Percentiles rank a stretch among this genome's conserved stretches.
Evolutionary conservation across 2,888 invertebrate species (phyloP).

Genomic region (Azorinus chamasolen): DNA sequence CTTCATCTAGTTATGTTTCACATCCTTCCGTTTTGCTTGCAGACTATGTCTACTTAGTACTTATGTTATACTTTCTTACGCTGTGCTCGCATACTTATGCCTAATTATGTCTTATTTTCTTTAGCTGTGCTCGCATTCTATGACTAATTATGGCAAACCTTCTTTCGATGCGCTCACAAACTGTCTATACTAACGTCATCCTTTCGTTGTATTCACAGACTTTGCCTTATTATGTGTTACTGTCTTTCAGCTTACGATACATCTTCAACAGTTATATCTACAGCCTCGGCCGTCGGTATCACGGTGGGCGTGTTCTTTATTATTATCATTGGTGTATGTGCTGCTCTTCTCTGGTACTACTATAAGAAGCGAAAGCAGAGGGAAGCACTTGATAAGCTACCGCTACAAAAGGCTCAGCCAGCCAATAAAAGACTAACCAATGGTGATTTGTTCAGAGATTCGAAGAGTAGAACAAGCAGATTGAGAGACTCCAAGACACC

Average conservation of each 20-base stretch:
- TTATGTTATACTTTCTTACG: too few relatives aligned
- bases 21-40: too few relatives aligned
- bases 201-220: too few relatives aligned
- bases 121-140: too few relatives aligned
- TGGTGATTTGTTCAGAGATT: conserved; percentile 47
- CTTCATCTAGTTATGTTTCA: too few relatives aligned
- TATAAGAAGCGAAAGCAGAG: conserved; percentile 59
- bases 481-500: conserved; percentile 40
- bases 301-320: conserved; percentile 42
- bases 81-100: too few relatives aligned
- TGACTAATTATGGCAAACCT: too few relatives aligned
- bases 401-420: conserved; percentile 47
- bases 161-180: too few relatives aligned
- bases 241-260: conserved; percentile 39
- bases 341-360: conserved; percentile 52
- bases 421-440: conserved; percentile 58
- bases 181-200: too few relatives aligned
- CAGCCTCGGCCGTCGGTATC: conserved; percentile 56
- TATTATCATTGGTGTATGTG: conserved; percentile 39
- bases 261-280: conserved; percentile 45
- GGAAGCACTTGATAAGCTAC: conserved; percentile 38
- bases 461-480: conserved; percentile 4
- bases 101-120: too few relatives aligned
- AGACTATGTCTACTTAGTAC: too few relatives aligned
- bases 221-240: too few relatives aligned